These are phyloP conservation scores for Halotydeus destructor DNA, from an alignment of 1,140 invertebrate species.

Conservation along the genomic window DNA sequence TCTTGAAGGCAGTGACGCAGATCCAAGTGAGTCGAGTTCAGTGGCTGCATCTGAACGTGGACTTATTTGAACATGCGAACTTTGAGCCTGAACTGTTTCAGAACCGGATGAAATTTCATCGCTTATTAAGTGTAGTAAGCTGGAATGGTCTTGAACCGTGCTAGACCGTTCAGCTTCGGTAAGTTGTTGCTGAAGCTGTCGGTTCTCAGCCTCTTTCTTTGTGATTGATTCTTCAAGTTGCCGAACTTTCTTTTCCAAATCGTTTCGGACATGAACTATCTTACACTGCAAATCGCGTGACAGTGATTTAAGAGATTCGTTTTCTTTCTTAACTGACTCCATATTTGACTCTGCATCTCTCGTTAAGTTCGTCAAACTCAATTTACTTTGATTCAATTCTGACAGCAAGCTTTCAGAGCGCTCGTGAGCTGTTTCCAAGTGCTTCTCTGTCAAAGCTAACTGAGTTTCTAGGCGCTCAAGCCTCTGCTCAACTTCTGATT, in stretches of 20 bases:
- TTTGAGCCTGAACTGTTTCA: background rate
- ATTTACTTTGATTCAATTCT: conserved; percentile 1
- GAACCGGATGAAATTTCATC: background rate
- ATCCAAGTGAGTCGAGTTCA: background rate
- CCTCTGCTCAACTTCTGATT: background rate
- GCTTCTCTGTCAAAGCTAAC: background rate
- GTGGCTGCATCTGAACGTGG: background rate
- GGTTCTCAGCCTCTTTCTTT: background rate
- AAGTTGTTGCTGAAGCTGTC: background rate
- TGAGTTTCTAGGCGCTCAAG: background rate
- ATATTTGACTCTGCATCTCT: too few relatives aligned
- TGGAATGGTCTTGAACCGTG: background rate
- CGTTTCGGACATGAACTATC: background rate
- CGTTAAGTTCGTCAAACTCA: conserved; percentile 2
- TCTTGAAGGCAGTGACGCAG: background rate
- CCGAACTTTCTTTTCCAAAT: background rate
- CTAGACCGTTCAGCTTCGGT: background rate
- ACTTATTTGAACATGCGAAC: too few relatives aligned
- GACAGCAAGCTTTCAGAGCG: too few relatives aligned
- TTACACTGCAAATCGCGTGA: background rate
- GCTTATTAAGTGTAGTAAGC: background rate
- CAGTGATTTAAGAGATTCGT: background rate
- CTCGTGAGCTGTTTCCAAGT: too few relatives aligned
- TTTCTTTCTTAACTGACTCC: background rate
- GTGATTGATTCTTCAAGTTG: background rate